Conservation (phyloP, 2,888 invertebrate species). For the Drosophila borborema region DNA sequence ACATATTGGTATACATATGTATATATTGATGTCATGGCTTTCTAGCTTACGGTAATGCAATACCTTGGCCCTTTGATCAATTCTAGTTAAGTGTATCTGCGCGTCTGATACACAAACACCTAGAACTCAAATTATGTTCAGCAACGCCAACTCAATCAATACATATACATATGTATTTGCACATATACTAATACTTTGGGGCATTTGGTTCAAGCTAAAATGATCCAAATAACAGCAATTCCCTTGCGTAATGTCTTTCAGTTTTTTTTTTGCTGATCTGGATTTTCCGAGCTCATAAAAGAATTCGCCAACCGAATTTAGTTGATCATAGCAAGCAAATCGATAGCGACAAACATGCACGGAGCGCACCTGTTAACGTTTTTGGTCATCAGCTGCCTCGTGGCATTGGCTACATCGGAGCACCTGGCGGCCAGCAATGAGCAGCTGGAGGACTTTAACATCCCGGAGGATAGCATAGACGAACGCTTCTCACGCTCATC, state of each 20-base stretch:
- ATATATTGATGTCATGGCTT: background rate
- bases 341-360: conserved; percentile 42
- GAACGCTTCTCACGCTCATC: conserved; percentile 44
- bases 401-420: conserved; percentile 21
- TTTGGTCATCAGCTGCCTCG: conserved; percentile 39
- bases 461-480: conserved; percentile 39
- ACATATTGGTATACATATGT: background rate
- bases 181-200: background rate
- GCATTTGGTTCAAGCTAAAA: conserved; percentile 38
- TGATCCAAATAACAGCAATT: conserved; percentile 15
- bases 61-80: background rate
- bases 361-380: conserved; percentile 40
- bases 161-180: background rate
- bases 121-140: conserved; percentile 31
- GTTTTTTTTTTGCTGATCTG: conserved; percentile 45
- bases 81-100: conserved; percentile 20
- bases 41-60: background rate
- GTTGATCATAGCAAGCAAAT: conserved; percentile 32
- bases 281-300: conserved; percentile 50
- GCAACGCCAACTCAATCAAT: no score
- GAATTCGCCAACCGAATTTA: conserved; percentile 12
- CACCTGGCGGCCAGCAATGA: conserved; percentile 22
- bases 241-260: conserved; percentile 30
- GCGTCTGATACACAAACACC: conserved; percentile 11
- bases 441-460: conserved; percentile 46